Evolutionary conservation across 2,888 invertebrate genomes (phyloP).

Genomic region (Ennomos fuscantarius): DNA sequence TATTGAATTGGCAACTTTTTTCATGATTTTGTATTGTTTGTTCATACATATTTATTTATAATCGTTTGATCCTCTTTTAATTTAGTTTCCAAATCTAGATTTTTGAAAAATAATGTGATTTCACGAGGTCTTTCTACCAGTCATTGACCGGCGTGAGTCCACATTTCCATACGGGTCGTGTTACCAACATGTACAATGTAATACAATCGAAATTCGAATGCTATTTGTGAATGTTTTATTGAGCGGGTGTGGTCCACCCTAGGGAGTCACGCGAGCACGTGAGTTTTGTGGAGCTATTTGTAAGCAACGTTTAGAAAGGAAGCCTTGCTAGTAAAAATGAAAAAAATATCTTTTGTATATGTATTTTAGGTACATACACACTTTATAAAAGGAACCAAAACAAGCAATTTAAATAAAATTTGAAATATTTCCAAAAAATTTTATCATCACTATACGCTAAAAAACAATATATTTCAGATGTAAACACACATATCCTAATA

Average conservation of each 20-base stretch:
- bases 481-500: too few species aligned
- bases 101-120: neutral
- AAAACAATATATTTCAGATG: too few species aligned
- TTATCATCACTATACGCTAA: too few species aligned
- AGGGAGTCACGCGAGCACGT: slow-evolving; percentile 33
- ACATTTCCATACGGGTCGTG: slow-evolving; percentile 33
- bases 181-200: slow-evolving; percentile 26
- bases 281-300: slow-evolving; percentile 9
- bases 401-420: too few species aligned
- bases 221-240: slow-evolving; percentile 33
- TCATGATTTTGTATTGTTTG: too few species aligned
- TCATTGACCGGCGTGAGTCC: slow-evolving; percentile 15
- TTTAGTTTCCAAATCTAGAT: neutral
- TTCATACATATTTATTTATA: too few species aligned
- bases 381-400: too few species aligned
- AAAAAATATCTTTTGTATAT: too few species aligned
- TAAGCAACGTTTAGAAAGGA: neutral
- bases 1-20: too few species aligned
- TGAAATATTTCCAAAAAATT: too few species aligned
- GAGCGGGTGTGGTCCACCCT: slow-evolving; percentile 34
- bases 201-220: slow-evolving; percentile 37
- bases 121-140: slow-evolving; percentile 9
- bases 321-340: neutral
- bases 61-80: too few species aligned
- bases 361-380: too few species aligned